These are phyloP conservation scores for Idaea dimidiata DNA, from an alignment of 2,888 invertebrate genomes.

Conservation along the genomic window DNA sequence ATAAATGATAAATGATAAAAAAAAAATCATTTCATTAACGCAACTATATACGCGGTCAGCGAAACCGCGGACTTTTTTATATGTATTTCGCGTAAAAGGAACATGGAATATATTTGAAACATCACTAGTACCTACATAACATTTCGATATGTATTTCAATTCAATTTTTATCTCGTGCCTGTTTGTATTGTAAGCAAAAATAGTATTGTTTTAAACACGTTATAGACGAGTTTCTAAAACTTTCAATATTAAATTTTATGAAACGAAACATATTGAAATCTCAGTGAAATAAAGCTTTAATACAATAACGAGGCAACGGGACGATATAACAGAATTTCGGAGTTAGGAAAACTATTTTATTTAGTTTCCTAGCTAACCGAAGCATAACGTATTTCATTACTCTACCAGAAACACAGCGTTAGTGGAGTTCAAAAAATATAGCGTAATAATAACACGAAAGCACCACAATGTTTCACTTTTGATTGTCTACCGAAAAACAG, in stretches of 20 bases:
- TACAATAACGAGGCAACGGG: not conserved
- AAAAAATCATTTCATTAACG: too few species aligned
- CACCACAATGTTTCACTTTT: conserved; percentile 1
- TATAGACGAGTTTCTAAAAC: not conserved
- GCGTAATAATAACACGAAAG: not conserved
- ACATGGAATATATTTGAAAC: too few species aligned
- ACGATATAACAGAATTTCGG: not conserved
- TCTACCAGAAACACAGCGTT: not conserved
- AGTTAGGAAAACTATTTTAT: not conserved
- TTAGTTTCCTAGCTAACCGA: not conserved
- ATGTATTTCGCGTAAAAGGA: too few species aligned
- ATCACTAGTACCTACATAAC: too few species aligned
- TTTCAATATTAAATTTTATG: too few species aligned
- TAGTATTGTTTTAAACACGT: not conserved
- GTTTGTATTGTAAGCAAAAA: not conserved
- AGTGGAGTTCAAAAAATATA: not conserved
- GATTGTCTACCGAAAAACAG: not conserved
- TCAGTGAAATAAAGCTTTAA: not conserved
- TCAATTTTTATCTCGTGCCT: not conserved
- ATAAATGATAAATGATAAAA: too few species aligned
- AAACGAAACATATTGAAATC: not conserved
- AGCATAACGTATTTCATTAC: not conserved
- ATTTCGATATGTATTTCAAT: too few species aligned
- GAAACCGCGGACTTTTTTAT: too few species aligned
- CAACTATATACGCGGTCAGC: too few species aligned